Evolutionary conservation across 2,797 vertebrate species (phyloP), one percentile per base, ranked within the genome.

Genomic region (Aselliscus stoliczkanus): DNA sequence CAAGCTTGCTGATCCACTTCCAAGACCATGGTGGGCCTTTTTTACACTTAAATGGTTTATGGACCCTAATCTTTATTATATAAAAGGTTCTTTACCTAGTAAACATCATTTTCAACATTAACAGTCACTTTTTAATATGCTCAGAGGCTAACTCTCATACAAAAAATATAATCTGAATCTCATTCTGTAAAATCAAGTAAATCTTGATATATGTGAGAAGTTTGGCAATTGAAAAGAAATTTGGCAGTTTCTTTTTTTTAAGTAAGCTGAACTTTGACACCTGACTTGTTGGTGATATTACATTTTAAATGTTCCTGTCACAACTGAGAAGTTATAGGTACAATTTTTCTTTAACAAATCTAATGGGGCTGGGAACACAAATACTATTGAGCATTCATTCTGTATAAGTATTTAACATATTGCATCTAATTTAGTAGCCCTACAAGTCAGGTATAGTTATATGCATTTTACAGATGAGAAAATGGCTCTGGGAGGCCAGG

Each of bases 61-160:
- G 23, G 34, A 23, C 47, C 21, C 39, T 64, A 60, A 82, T 31
- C 39, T 8, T 82, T 90, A 56, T 42, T 14, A 8, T 13, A 15
- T 7, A 44, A 9, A 23, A 25, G 34, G 17, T 4, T 27, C 34
- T 76, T 88, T 72, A 47, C 75, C 31, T 47, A 8, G 25, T 20
- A 92, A 80, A 54, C 15, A 44, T 58, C 54, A 88, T 84, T 82
- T 88, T 86, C 44, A 81, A 64, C 64, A 79, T 62, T 56, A 72
- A 44, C n/a, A 81, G 85, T 92, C 94, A 94, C 90, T 70, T 90
- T 65, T 94, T 73, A 96, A 79, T 58, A 85, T 37, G n/a, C 18
- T 77, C 7, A 64, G 52, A 69, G 37, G 52, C n/a, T 60, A 85
- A 37, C 67, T 70, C 20, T 83, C 21, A 47, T 47, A 15, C 25